Percentiles rank a stretch among this genome's conserved stretches.
These are phyloP conservation scores for Archilochus colubris DNA, from an alignment of 2,113 vertebrate species.

Conservation along the genomic window DNA sequence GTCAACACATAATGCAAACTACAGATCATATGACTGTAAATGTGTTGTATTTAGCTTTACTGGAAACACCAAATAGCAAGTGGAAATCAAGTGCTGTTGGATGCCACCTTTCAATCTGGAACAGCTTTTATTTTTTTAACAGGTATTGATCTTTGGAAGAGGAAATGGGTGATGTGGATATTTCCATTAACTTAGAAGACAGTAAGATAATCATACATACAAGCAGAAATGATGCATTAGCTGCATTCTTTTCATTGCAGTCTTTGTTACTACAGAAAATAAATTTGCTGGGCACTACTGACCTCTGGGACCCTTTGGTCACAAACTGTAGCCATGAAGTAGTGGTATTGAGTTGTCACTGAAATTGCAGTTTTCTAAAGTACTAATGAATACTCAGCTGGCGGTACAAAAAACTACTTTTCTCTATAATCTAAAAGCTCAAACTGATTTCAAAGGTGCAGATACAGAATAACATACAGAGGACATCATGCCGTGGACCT, in stretches of 20 bases:
- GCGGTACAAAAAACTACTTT: accelerated
- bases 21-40: neutral
- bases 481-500: neutral
- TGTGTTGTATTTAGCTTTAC: neutral
- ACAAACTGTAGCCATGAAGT: neutral
- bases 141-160: neutral
- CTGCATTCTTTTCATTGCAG: neutral
- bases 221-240: neutral
- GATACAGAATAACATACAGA: accelerated
- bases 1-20: neutral
- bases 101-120: neutral
- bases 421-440: neutral
- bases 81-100: neutral
- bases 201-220: neutral
- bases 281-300: neutral
- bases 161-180: neutral
- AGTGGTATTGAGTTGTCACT: accelerated
- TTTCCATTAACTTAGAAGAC: neutral
- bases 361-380: neutral
- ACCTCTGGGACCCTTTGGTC: neutral
- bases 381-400: neutral
- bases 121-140: neutral
- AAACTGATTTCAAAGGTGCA: neutral
- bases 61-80: neutral
- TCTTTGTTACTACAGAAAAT: neutral